Percentiles rank a stretch among this genome's conserved stretches.
Conservation (phyloP, 2,113 vertebrate species). For the Bambusicola thoracicus region DNA sequence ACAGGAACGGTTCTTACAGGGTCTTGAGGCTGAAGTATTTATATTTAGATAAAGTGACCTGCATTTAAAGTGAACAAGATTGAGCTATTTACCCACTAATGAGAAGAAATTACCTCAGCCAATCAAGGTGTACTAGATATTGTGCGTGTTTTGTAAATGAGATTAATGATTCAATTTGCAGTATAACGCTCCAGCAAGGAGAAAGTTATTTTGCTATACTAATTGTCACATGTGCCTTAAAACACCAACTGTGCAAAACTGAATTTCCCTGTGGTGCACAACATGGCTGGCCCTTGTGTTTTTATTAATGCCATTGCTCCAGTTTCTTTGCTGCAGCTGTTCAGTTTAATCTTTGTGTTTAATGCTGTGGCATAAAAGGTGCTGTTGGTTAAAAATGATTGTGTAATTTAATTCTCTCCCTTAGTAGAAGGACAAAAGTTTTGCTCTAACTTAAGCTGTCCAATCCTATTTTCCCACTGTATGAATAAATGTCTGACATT, state of each 20-base stretch:
- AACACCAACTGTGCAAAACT: slow-evolving; percentile 57
- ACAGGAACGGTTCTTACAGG: not conserved
- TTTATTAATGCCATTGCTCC: slow-evolving; percentile 63
- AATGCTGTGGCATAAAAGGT: slow-evolving; percentile 19
- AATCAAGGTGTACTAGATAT: not conserved
- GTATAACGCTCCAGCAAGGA: slow-evolving; percentile 54
- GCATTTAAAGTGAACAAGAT: slow-evolving; percentile 18
- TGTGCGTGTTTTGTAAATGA: slow-evolving; percentile 66
- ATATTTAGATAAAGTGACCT: slow-evolving; percentile 15
- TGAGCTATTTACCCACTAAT: slow-evolving; percentile 6
- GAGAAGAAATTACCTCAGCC: slow-evolving; percentile 13
- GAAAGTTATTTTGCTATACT: slow-evolving; percentile 71
- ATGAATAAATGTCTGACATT: slow-evolving; percentile 40
- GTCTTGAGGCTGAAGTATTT: not conserved
- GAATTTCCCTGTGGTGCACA: not conserved
- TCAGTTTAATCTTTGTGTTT: slow-evolving; percentile 51
- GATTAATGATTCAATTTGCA: slow-evolving; percentile 73
- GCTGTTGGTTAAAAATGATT: slow-evolving; percentile 25
- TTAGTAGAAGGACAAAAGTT: slow-evolving; percentile 14
- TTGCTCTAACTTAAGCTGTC: slow-evolving; percentile 10
- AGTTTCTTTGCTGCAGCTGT: slow-evolving; percentile 16
- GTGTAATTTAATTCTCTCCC: not conserved
- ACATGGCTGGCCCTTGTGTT: slow-evolving; percentile 31
- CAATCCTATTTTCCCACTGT: slow-evolving; percentile 1
- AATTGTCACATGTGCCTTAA: slow-evolving; percentile 65